Base-by-base conservation (phyloP, 2,113 vertebrate genomes). In the Chelonoidis abingdonii region DNA sequence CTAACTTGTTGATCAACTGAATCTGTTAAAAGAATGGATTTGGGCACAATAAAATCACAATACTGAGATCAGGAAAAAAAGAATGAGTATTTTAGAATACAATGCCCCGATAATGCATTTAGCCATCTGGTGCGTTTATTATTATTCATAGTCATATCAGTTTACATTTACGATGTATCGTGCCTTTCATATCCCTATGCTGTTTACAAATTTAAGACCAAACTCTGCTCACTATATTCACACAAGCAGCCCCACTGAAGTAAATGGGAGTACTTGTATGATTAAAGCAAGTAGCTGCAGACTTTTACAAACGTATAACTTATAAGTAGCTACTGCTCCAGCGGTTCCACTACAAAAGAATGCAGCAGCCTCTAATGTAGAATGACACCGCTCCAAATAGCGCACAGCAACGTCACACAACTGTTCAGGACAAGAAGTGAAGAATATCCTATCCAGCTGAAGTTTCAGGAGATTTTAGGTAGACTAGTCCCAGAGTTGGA, bases 11-110 rank as follows among this genome's bases (percentile, higher is more conserved):
- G 78, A n/a, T 65, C 93, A 91, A 65, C 19, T 83, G 21, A 59
- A 54, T 11, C 10, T 79, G 69, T 88, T 95, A 92, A 95, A 96
- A 94, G 57, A 96, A 88, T 50, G 21, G 44, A 62, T 87, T 94
- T 84, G 27, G 44, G 62, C 59, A 84, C 50, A 86, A 83, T 62
- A 78, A 19, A 93, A 65, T 57, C 41, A 83, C 41, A 81, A 82
- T 89, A 14, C 14, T 82, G 87, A 29, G 88, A 86, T 14, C 62
- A 89, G 86, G 80, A 94, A 56, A 24, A 25, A 86, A 95, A 57
- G 22, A 24, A 27, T 4, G 41, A 17, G 22, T 22, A 25, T 0
- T 0, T 47, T 57, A 89, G 38, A 91, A 89, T 22, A 44, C 5
- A 38, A 14, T 27, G 25, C 50, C 69, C 16, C 44, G 38, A 29